phyloP scores from a whole-genome alignment of 2,113 vertebrate genomes.

The Balaeniceps rex region DNA sequence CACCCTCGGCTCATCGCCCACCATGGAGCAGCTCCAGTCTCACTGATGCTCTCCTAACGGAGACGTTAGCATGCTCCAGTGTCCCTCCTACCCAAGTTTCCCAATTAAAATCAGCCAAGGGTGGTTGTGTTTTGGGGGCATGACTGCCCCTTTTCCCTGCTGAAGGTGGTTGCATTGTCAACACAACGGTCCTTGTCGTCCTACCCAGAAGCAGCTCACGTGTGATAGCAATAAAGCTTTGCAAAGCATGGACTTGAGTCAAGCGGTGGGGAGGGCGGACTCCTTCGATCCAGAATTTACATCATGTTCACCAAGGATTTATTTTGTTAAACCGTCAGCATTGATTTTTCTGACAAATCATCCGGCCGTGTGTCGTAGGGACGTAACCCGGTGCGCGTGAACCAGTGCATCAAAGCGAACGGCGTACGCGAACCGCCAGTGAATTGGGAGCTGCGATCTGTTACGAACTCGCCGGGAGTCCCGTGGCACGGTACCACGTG shows the following conservation, averaged over 20 bases:
- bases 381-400: accelerated
- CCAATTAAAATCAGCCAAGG: neutral
- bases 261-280: accelerated
- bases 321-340: neutral
- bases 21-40: neutral
- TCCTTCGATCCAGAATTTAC: neutral
- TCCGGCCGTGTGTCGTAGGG: accelerated
- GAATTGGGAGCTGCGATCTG: neutral
- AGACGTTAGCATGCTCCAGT: neutral
- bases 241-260: neutral
- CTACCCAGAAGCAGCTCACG: neutral
- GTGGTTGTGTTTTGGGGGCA: neutral
- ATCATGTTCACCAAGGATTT: neutral
- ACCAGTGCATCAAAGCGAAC: neutral
- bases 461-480: neutral
- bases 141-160: neutral
- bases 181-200: accelerated
- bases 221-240: neutral
- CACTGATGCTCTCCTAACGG: neutral
- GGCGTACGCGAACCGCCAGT: accelerated
- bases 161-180: neutral
- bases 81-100: neutral
- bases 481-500: accelerated
- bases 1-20: neutral
- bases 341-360: neutral